Evolutionary conservation across 2,797 vertebrate species (phyloP).

Genomic region (Lacerta bilineata): DNA sequence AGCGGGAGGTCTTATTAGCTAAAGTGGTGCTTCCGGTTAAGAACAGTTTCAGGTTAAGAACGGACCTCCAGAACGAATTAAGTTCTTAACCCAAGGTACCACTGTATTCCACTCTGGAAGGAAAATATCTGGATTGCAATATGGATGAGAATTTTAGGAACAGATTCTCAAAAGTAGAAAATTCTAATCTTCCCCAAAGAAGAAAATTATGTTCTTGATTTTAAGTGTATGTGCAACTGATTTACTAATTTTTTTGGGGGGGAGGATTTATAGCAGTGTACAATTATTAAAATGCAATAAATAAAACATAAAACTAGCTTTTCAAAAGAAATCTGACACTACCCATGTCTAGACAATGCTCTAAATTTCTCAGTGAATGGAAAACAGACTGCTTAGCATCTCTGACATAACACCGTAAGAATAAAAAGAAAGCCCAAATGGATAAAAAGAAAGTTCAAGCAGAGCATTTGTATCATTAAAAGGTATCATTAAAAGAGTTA

Average conservation of each 20-base stretch:
- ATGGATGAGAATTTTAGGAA: not conserved
- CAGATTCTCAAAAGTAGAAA: not conserved
- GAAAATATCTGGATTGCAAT: fast-evolving
- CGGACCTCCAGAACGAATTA: too few relatives aligned
- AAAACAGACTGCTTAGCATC: not conserved
- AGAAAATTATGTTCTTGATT: not conserved
- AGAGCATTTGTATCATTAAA: not conserved
- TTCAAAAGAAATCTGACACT: too few relatives aligned
- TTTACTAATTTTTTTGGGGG: too few relatives aligned
- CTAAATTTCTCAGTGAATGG: not conserved
- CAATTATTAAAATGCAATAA: too few relatives aligned
- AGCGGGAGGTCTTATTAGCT: too few relatives aligned
- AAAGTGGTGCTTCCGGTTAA: too few relatives aligned
- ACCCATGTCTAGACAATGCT: not conserved
- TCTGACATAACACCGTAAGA: not conserved
- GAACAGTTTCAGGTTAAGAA: too few relatives aligned
- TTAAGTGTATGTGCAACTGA: not conserved
- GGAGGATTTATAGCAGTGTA: too few relatives aligned
- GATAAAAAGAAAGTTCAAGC: not conserved
- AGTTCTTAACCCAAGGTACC: too few relatives aligned
- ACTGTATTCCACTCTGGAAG: fast-evolving
- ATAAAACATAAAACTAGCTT: too few relatives aligned
- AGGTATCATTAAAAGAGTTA: not conserved
- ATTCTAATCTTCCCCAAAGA: not conserved
- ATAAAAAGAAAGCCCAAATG: not conserved